Conservation (phyloP, 2,113 vertebrate species). For the Philantomba maxwellii region DNA sequence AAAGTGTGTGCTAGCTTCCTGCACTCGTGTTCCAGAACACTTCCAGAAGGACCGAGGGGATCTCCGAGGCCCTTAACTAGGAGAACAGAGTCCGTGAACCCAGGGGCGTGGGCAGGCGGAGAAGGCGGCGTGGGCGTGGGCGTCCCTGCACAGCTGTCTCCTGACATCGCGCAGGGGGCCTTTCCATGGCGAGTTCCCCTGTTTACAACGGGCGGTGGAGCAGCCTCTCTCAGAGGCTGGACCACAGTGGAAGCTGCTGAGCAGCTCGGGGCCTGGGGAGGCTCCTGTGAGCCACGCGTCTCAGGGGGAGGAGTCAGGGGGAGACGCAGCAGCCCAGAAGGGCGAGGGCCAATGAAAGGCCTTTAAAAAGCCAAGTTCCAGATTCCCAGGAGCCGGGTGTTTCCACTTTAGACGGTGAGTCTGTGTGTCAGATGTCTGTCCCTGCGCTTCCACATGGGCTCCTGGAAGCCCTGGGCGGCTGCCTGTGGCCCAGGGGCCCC, state of each 20-base stretch:
- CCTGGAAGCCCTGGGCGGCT: too few species aligned
- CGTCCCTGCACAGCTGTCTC: background rate
- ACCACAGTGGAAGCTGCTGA: background rate
- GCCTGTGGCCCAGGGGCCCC: background rate
- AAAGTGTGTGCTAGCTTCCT: background rate
- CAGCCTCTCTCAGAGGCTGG: background rate
- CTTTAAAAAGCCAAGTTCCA: background rate
- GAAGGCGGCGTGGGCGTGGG: background rate
- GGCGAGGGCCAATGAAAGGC: background rate
- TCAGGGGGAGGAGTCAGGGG: background rate
- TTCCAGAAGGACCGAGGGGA: background rate
- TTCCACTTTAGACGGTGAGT: too few species aligned
- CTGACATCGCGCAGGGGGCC: background rate
- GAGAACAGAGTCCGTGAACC: background rate
- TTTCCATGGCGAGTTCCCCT: background rate
- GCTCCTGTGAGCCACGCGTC: background rate
- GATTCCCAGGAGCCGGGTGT: too few species aligned
- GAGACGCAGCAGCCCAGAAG: background rate
- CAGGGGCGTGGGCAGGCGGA: accelerated
- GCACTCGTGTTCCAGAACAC: background rate
- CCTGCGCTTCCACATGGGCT: too few species aligned
- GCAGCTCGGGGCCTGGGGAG: background rate
- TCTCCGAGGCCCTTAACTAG: background rate
- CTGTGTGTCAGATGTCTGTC: too few species aligned
- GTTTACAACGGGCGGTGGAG: background rate